phyloP scores from a whole-genome alignment of 1,140 invertebrate species.

The Sipha flava region DNA sequence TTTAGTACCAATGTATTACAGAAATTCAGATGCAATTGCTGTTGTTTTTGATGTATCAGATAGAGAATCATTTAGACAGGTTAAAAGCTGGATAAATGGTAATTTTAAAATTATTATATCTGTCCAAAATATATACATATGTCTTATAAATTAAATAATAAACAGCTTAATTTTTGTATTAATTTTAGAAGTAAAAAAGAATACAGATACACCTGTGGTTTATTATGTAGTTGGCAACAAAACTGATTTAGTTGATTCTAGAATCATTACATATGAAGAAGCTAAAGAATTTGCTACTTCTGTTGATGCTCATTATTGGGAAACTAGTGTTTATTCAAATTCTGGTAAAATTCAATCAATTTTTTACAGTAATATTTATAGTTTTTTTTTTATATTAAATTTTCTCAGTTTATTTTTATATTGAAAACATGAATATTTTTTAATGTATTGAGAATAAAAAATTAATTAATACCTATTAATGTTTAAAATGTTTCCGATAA shows the following conservation, averaged over 20 bases:
- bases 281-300: conserved; percentile 17
- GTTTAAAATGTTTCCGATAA: too few species aligned
- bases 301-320: conserved; percentile 3
- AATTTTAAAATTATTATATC: conserved; percentile 20
- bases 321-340: conserved; percentile 19
- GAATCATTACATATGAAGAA: not conserved
- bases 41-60: conserved; percentile 80
- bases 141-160: too few species aligned
- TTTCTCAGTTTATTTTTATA: not conserved
- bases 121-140: too few species aligned
- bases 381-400: not conserved
- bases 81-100: conserved; percentile 69
- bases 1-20: conserved; percentile 86
- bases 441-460: too few species aligned
- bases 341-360: not conserved
- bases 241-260: not conserved
- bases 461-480: too few species aligned
- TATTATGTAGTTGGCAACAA: conserved; percentile 29
- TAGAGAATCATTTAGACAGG: conserved; percentile 57
- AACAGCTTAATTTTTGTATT: not conserved
- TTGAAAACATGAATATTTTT: too few species aligned
- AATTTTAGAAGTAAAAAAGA: conserved; percentile 22
- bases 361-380: not conserved
- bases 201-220: conserved; percentile 7
- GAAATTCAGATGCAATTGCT: conserved; percentile 77